Evolutionary conservation across 1,140 invertebrate genomes (phyloP).

Genomic region (Leptopilina boulardi): DNA sequence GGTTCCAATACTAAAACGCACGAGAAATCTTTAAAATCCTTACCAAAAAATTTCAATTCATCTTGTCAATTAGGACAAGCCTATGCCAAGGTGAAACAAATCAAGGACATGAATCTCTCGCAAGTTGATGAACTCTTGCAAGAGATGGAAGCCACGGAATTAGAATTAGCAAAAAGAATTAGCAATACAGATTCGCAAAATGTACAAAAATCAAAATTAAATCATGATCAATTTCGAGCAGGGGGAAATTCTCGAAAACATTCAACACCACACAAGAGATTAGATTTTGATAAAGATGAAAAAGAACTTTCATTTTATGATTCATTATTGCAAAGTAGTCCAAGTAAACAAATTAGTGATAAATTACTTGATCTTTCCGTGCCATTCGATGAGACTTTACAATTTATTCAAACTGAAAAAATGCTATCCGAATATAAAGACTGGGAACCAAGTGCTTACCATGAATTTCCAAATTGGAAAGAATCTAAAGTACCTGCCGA

Average conservation of each 20-base stretch:
- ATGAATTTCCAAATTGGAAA: conserved; percentile 5
- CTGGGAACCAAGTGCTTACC: conserved; percentile 49
- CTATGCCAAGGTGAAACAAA: conserved; percentile 44
- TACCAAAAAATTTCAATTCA: conserved; percentile 55
- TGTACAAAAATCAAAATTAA: conserved; percentile 29
- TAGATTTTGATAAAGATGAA: neutral
- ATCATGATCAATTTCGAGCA: conserved; percentile 27
- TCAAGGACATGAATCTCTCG: conserved; percentile 69
- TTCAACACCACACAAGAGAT: conserved; percentile 2
- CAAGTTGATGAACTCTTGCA: conserved; percentile 72
- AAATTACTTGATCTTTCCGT: conserved; percentile 57
- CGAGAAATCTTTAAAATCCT: conserved; percentile 45
- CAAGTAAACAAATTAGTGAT: conserved; percentile 38
- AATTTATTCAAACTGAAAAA: conserved; percentile 61
- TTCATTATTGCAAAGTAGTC: conserved; percentile 34
- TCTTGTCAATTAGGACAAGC: conserved; percentile 51
- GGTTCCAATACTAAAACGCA: conserved; percentile 43
- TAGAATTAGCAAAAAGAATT: conserved; percentile 60
- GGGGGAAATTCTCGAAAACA: neutral
- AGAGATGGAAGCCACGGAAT: conserved; percentile 72
- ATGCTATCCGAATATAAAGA: conserved; percentile 63
- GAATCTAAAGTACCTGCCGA: neutral
- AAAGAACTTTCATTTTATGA: conserved; percentile 24
- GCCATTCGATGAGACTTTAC: conserved; percentile 55
- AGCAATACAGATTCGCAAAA: neutral